Conservation (phyloP, 37 sponge, comb jelly and placozoan species). For the Geodia barretti region DNA sequence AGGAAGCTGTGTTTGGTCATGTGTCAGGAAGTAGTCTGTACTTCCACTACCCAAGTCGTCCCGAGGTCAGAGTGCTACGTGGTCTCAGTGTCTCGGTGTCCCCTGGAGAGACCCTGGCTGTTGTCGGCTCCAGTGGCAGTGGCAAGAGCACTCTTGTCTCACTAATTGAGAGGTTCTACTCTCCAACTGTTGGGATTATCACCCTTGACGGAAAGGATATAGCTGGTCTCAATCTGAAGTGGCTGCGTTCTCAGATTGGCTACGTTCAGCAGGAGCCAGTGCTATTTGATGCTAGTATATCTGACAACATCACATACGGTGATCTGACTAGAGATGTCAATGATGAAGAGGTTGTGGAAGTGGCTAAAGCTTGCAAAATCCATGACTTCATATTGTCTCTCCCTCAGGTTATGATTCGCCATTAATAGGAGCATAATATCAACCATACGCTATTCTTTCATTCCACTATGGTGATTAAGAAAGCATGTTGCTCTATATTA, state of each 20-base stretch:
- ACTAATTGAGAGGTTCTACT: constrained; percentile 86
- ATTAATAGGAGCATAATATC: too few species aligned
- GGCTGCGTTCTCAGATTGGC: constrained; percentile 79
- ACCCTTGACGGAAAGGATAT: constrained; percentile 54
- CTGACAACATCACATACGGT: constrained; percentile 90
- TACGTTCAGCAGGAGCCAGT: constrained; percentile 80
- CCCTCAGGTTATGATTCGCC: too few species aligned
- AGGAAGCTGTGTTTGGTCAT: constrained; percentile 45
- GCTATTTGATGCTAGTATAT: constrained; percentile 69
- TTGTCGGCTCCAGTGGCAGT: constrained; percentile 93
- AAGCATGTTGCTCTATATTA: too few species aligned
- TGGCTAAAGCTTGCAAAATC: constrained; percentile 91
- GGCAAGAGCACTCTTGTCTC: constrained; percentile 90
- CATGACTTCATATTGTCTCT: constrained; percentile 80
- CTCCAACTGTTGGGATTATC: constrained; percentile 32
- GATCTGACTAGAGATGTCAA: constrained; percentile 75
- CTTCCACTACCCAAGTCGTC: constrained; percentile 78
- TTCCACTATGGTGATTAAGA: too few species aligned
- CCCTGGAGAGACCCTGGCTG: constrained; percentile 82
- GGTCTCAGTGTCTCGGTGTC: constrained; percentile 49
- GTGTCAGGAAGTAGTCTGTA: constrained; percentile 41
- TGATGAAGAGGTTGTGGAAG: constrained; percentile 77
- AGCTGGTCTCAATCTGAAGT: constrained; percentile 51
- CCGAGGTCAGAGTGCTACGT: constrained; percentile 54
- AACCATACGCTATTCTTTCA: too few species aligned